These are phyloP conservation scores for Brachyrhaphis roseni DNA, from an alignment of 2,797 vertebrate genomes.

Conservation along the genomic window DNA sequence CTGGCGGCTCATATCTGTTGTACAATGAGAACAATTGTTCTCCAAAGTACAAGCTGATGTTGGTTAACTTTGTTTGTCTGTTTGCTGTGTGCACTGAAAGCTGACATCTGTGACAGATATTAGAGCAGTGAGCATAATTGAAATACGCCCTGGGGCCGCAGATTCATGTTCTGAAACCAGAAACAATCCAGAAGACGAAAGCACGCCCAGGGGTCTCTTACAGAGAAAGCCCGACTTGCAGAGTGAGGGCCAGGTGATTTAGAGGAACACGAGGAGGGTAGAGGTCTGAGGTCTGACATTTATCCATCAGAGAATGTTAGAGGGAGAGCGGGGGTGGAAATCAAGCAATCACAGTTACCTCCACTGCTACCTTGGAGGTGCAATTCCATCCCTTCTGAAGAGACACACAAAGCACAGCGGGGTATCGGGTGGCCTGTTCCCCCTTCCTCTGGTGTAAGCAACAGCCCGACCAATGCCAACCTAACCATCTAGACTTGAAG, in stretches of 20 bases:
- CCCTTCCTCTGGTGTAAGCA: slow-evolving; percentile 52
- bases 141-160: slow-evolving; percentile 53
- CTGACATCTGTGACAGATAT: slow-evolving; percentile 65
- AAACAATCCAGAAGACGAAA: slow-evolving; percentile 57
- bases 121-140: slow-evolving; percentile 59
- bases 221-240: slow-evolving; percentile 30
- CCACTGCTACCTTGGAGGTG: slow-evolving; percentile 74
- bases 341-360: slow-evolving; percentile 67
- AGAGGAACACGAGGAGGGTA: slow-evolving; percentile 44
- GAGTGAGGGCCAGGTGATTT: slow-evolving; percentile 65
- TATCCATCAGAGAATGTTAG: slow-evolving; percentile 64
- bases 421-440: slow-evolving; percentile 63
- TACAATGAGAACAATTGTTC: background rate
- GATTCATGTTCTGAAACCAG: slow-evolving; percentile 75
- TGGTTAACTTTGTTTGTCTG: slow-evolving; percentile 52
- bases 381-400: slow-evolving; percentile 68
- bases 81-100: slow-evolving; percentile 33
- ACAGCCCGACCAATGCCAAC: slow-evolving; percentile 59
- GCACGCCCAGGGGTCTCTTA: slow-evolving; percentile 44
- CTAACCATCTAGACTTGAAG: slow-evolving; percentile 63
- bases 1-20: background rate
- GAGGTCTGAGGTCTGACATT: slow-evolving; percentile 56
- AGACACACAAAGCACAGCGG: slow-evolving; percentile 67
- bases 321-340: slow-evolving; percentile 17
- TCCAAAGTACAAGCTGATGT: slow-evolving; percentile 3